Base-by-base conservation (phyloP, 2,797 vertebrate species). In the Poecilia wingei region DNA sequence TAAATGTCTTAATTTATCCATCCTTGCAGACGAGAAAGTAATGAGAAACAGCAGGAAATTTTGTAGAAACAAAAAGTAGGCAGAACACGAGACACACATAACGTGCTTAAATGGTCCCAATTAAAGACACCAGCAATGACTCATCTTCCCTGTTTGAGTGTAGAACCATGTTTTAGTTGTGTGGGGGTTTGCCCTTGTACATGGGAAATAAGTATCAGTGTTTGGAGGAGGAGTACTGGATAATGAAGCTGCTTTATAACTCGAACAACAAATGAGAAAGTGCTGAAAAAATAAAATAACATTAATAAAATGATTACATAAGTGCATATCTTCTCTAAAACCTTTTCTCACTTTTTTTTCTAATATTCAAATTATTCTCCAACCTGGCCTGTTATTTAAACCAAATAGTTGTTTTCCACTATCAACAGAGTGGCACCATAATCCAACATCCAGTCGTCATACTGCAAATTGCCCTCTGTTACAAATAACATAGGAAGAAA, bases 31-130 rank as follows among this genome's bases (percentile, higher is more conserved):
- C 0, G 28, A 76, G 72, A 84, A 88, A 87, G 82, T 78, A 81
- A 78, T 14, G 28, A 82, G 73, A 51, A 84, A 78, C 53, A 79
- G 82, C 68, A 70, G 80, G 78, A 91, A 31, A 70, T 20, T 36
- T 33, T 20, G 81, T 75, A 70, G 71, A 77, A 72, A 79, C 76
- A 84, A 83, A 53, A 72, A 64, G 53, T 53, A 70, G 77, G 61
- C 3, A 84, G 77, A 82, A 79, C 84, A 74, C 53, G 31, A 88
- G 86, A 89, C 83, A 88, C 84, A 87, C 79, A 88, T 87, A 90
- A 91, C 81, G 77, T 85, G 88, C 88, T 92, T 92, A 91, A 90
- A 91, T 83, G 76, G 72, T 87, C 82, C 86, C 89, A 91, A 92
- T 94, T 90, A 91, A 79, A 78, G 71, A 86, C 76, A 66, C 78